phyloP scores from a whole-genome alignment of 2,113 vertebrate species.

The Gracilinanus agilis region DNA sequence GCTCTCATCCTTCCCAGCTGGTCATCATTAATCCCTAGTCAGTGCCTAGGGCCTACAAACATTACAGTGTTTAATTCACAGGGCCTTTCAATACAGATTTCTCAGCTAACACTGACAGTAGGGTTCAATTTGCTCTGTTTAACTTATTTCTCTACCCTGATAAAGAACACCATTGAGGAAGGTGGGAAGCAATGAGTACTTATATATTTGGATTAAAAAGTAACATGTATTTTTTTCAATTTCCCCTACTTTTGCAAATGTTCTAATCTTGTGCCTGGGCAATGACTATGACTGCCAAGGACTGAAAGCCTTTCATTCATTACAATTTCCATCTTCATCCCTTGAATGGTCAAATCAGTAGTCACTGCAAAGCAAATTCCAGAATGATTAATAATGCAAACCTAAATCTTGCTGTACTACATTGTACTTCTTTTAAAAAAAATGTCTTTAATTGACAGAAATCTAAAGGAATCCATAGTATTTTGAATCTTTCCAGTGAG shows the following conservation, averaged over 20 bases:
- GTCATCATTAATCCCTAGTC: conserved; percentile 48
- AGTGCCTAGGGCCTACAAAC: conserved; percentile 36
- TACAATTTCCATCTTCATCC: neutral
- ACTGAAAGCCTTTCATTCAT: neutral
- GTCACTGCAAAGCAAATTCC: neutral
- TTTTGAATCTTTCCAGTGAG: conserved; percentile 52
- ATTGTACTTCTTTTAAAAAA: neutral
- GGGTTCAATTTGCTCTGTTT: conserved; percentile 35
- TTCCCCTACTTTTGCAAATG: neutral
- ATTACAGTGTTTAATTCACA: conserved; percentile 42
- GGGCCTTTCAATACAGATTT: conserved; percentile 41
- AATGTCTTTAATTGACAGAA: neutral
- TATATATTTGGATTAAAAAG: neutral
- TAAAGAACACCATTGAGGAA: neutral
- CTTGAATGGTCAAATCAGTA: neutral
- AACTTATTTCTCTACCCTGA: neutral
- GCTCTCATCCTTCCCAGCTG: conserved; percentile 12
- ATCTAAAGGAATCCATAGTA: conserved; percentile 42
- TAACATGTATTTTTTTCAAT: neutral
- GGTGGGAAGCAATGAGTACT: neutral
- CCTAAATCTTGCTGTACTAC: neutral
- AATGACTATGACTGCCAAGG: neutral
- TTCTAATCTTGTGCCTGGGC: neutral
- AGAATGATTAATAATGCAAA: neutral
- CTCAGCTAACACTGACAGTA: conserved; percentile 45